Evolutionary conservation across 1,140 invertebrate genomes (phyloP), one percentile per base, ranked within the genome.

Genomic region (Metaphire vulgaris): DNA sequence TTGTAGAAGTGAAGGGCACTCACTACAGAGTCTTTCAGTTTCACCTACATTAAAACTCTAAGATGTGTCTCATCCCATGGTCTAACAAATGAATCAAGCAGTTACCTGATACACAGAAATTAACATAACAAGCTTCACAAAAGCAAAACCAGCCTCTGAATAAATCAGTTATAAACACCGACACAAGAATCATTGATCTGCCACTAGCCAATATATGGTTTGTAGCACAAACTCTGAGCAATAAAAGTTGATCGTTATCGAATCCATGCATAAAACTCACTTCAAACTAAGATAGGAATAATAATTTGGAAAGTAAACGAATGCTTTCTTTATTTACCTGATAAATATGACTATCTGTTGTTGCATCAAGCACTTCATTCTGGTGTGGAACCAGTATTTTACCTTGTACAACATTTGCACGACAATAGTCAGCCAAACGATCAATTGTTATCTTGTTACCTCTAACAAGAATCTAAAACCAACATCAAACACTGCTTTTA

Each of bases 341-440:
- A 86, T 97, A 98, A 81, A 99, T 99, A 82, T 98, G 94, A 2
- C 93, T 96, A 87, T 99, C 97, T 0, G 95, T 97, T 0, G 97
- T 99, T 0, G 93, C 96, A 87, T 99, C 96, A 1, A 99, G 89
- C 0, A 90, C 89, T 83, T 99, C 95, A 0, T 93, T 92, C 72
- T 91, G 89, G 15, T 86, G 87, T 0, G 97, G 97, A 6, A 91
- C 90, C 84, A 95, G 98, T 0, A 98, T 91, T 80, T 81, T 81
- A 0, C 85, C 86, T 79, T 87, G 83, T 73, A 86, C 82, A 65
- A 85, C 81, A 28, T 76, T 90, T 85, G 67, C 88, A 87, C 86
- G 33, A 85, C 89, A 88, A 81, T 90, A 90, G 29, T 89, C 88
- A 16, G 88, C 89, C 71, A 94, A 87, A n/a, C 89, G 82, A 21